Evolutionary conservation across 2,797 vertebrate genomes (phyloP).

Genomic region (Glossophaga mutica): DNA sequence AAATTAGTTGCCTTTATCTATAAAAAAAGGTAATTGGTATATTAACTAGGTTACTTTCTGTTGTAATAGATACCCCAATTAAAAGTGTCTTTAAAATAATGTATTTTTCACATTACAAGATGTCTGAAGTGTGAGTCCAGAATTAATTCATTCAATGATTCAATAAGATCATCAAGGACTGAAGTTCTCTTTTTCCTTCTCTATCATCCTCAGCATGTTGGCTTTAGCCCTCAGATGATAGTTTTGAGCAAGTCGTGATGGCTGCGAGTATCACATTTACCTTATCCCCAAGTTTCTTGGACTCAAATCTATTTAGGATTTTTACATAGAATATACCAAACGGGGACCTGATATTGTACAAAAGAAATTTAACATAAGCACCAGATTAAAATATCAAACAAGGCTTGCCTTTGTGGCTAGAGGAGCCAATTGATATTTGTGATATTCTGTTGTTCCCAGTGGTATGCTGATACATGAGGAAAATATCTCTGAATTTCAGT

Average conservation of each 20-base stretch:
- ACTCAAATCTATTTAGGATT: not conserved
- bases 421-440: not conserved
- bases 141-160: slow-evolving; percentile 7
- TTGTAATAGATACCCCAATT: slow-evolving; percentile 33
- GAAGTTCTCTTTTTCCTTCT: not conserved
- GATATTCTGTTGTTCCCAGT: not conserved
- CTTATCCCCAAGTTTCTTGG: not conserved
- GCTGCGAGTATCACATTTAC: not conserved
- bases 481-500: not conserved
- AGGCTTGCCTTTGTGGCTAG: not conserved
- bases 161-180: not conserved
- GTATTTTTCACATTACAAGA: not conserved
- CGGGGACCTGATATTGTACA: not conserved
- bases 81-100: slow-evolving; percentile 47
- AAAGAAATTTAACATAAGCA: not conserved
- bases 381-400: not conserved
- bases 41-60: slow-evolving; percentile 42
- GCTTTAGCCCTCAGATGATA: not conserved
- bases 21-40: slow-evolving; percentile 59
- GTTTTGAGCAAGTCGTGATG: not conserved
- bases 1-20: slow-evolving; percentile 63
- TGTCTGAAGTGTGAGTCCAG: not conserved
- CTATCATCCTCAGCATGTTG: not conserved
- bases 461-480: not conserved
- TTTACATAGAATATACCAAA: not conserved